Evolutionary conservation across 2,797 vertebrate genomes (phyloP), one percentile per base, ranked within the genome.

Genomic region (Pterois miles): DNA sequence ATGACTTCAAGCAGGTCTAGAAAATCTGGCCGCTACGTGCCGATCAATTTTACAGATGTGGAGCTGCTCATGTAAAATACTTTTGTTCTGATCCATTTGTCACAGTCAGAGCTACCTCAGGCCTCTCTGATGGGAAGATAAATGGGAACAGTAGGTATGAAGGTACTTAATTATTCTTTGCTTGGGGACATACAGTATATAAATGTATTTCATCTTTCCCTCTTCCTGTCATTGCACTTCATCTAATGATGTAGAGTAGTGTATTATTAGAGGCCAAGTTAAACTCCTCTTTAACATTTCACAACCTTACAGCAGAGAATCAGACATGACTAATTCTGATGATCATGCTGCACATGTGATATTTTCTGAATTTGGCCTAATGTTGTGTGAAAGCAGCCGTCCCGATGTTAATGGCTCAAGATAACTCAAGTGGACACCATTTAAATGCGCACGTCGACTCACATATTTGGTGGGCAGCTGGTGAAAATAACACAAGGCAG

Each of bases 401-500:
- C 77, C 62, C 65, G 54, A 75, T 69, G 60, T 50, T 84, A 87
- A 86, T 87, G 80, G 83, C 50, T 89, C 81, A 82, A 53, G 80
- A 85, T 83, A 91, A 90, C 83, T 84, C 65, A 59, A 88, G 89
- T 86, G 87, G 88, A 87, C 81, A 86, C 69, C 71, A 71, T 88
- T 86, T 71, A 83, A 85, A 89, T 84, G 89, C 83, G 73, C 65
- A 84, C n/a, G 78, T 83, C 65, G 18, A 60, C 83, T 88, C 72
- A n/a, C 72, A 90, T 88, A 81, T 84, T 81, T 74, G 74, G 65
- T 71, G 76, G 75, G 83, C 85, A 88, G 83, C 82, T 86, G 84
- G 82, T 80, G 87, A 76, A 86, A 92, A 78, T 57, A 86, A 90
- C 77, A 82, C 38, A 29, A 62, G 72, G 71, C 71, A 48, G 77